These are phyloP conservation scores for Taxidea taxus DNA, from an alignment of 2,113 vertebrate species.

Conservation along the genomic window DNA sequence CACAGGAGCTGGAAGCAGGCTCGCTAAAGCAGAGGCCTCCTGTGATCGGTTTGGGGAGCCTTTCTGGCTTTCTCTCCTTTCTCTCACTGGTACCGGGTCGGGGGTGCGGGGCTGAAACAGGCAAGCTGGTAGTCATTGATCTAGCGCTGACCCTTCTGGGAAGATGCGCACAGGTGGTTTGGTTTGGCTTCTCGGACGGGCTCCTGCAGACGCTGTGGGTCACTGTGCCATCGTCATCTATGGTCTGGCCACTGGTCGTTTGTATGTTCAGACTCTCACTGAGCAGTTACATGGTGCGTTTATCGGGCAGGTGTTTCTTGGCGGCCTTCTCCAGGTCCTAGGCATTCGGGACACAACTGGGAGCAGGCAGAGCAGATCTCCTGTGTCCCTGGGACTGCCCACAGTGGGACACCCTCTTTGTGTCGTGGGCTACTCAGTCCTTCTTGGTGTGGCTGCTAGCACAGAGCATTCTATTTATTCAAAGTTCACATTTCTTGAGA, in stretches of 20 bases:
- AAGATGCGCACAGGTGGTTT: not conserved
- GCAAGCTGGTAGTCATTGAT: not conserved
- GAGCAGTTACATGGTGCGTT: not conserved
- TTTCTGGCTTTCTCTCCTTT: not conserved
- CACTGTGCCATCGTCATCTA: fast-evolving
- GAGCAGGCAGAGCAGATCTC: not conserved
- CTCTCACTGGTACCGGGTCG: not conserved
- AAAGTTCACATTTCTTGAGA: not conserved
- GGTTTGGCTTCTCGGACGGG: not conserved
- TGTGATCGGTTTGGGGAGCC: not conserved
- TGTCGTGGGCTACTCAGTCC: too few species aligned
- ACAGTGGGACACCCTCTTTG: not conserved
- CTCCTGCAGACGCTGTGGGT: not conserved
- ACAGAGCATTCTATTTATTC: not conserved
- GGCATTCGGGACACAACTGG: not conserved
- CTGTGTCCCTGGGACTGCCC: too few species aligned
- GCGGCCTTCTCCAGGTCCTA: not conserved
- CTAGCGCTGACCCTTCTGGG: not conserved
- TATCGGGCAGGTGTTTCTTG: not conserved
- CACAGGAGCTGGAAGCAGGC: fast-evolving
- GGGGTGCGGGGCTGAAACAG: not conserved
- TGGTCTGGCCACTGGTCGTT: not conserved
- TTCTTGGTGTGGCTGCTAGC: not conserved
- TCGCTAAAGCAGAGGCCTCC: not conserved
- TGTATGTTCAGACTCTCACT: not conserved